phyloP scores from a whole-genome alignment of 1,140 invertebrate genomes.

The Camponotus pennsylvanicus region DNA sequence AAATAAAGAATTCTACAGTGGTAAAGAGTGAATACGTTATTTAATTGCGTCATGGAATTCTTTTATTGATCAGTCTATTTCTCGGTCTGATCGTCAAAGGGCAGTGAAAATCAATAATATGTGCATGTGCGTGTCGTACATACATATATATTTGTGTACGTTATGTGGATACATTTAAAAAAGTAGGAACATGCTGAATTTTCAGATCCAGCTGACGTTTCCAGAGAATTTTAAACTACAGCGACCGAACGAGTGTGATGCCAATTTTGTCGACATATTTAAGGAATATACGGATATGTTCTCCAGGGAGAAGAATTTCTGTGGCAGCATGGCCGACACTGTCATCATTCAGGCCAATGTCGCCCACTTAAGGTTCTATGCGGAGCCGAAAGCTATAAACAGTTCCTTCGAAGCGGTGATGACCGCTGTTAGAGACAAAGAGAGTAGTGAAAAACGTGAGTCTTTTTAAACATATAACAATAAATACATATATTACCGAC shows the following conservation, averaged over 20 bases:
- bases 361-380: slow-evolving; percentile 91
- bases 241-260: slow-evolving; percentile 94
- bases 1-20: background rate
- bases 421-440: slow-evolving; percentile 90
- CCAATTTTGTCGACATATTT: slow-evolving; percentile 93
- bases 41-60: background rate
- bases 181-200: slow-evolving; percentile 66
- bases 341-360: slow-evolving; percentile 88
- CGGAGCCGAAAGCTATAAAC: slow-evolving; percentile 88
- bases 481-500: background rate
- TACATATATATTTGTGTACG: too few species aligned
- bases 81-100: background rate
- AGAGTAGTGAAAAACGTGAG: slow-evolving; percentile 70
- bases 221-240: slow-evolving; percentile 88
- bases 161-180: background rate
- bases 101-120: background rate
- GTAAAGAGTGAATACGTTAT: background rate
- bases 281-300: slow-evolving; percentile 89
- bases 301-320: slow-evolving; percentile 90
- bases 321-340: slow-evolving; percentile 92
- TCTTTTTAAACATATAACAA: background rate
- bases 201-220: slow-evolving; percentile 92
- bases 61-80: background rate
- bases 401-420: slow-evolving; percentile 91
- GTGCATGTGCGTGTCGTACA: too few species aligned